These are phyloP conservation scores for Pristionchus japonicus DNA, from an alignment of 2,888 invertebrate genomes.

Conservation along the genomic window DNA sequence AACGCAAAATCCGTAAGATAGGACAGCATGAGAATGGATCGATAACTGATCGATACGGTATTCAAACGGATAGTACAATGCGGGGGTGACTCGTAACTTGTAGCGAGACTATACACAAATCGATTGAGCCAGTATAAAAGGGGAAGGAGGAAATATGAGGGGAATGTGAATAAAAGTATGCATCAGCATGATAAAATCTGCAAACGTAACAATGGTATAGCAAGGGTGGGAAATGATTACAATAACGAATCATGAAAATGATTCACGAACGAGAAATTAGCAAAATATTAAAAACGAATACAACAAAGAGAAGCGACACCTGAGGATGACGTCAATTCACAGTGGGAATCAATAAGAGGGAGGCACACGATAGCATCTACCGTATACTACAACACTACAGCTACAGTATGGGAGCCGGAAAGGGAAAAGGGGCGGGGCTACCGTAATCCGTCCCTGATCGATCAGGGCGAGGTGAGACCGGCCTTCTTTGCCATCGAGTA, in stretches of 20 bases:
- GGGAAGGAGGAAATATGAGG: background rate
- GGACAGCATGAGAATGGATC: background rate
- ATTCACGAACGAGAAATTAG: background rate
- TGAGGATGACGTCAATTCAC: conserved; percentile 20
- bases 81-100: conserved; percentile 18
- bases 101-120: conserved; percentile 24
- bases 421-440: background rate
- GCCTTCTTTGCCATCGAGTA: conserved; percentile 76
- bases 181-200: conserved; percentile 23
- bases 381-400: background rate
- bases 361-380: conserved; percentile 14
- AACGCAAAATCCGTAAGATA: conserved; percentile 22
- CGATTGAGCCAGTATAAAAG: background rate
- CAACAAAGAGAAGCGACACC: background rate
- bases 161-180: background rate
- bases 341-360: background rate
- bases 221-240: background rate
- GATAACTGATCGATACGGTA: no score
- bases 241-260: background rate
- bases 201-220: background rate
- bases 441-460: background rate
- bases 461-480: conserved; percentile 51
- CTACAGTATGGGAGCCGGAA: no score
- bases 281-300: background rate
- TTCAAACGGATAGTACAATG: conserved; percentile 10